These are phyloP conservation scores for Ephydatia muelleri DNA, from an alignment of 37 sponge, comb jelly and placozoan genomes.

Conservation along the genomic window DNA sequence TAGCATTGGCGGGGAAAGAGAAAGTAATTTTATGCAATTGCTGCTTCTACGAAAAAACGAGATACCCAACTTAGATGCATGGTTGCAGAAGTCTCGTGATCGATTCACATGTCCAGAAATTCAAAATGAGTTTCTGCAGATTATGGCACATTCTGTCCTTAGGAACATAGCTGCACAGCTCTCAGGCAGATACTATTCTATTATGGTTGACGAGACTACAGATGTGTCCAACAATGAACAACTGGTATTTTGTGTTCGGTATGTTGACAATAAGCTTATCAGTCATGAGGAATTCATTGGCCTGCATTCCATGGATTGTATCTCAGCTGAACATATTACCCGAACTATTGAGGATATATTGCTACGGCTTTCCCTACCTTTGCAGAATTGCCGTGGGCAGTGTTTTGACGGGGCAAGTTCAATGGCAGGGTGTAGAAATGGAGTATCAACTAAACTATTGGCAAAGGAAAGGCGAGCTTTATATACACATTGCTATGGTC, in stretches of 20 bases:
- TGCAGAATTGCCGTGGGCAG: conserved; percentile 51
- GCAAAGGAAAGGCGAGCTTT: conserved; percentile 41
- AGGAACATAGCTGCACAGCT: conserved; percentile 14
- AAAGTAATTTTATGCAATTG: conserved; percentile 47
- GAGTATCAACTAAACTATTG: conserved; percentile 40
- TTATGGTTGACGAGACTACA: conserved; percentile 53
- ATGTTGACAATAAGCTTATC: background rate
- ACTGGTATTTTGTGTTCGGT: conserved; percentile 26
- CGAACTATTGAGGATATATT: conserved; percentile 43
- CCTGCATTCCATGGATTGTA: conserved; percentile 16
- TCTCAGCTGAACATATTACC: conserved; percentile 12
- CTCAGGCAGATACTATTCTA: conserved; percentile 31
- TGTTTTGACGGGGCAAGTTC: conserved; percentile 61
- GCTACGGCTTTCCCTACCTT: conserved; percentile 23
- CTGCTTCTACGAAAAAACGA: conserved; percentile 35
- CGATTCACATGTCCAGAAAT: conserved; percentile 29
- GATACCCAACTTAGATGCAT: conserved; percentile 13
- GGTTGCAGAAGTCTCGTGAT: conserved; percentile 31
- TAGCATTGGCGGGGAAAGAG: conserved; percentile 13
- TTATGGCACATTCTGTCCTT: conserved; percentile 27
- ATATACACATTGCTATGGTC: conserved; percentile 60
- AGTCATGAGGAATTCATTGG: conserved; percentile 41
- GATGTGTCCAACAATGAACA: conserved; percentile 50
- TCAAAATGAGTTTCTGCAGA: conserved; percentile 41
- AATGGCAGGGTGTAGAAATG: conserved; percentile 48